Evolutionary conservation across 2,797 vertebrate species (phyloP).

Genomic region (Geotrypetes seraphini): DNA sequence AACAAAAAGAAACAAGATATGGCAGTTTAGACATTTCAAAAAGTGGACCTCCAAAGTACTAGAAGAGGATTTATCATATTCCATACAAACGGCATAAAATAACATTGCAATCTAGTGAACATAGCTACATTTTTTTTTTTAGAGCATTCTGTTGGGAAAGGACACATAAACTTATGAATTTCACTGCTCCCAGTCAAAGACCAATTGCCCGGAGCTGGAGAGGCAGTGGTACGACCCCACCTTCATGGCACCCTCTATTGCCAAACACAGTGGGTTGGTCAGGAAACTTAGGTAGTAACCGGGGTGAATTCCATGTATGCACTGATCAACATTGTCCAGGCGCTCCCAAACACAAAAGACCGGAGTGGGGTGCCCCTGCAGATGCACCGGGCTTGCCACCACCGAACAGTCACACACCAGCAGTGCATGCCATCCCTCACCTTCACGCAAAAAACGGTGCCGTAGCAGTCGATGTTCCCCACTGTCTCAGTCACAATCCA

Average conservation of each 20-base stretch:
- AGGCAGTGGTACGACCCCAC: constrained; percentile 48
- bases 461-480: constrained; percentile 84
- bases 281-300: constrained; percentile 94
- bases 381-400: constrained; percentile 87
- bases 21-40: too few relatives aligned
- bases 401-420: constrained; percentile 94
- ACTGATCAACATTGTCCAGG: constrained; percentile 88
- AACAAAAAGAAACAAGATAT: too few relatives aligned
- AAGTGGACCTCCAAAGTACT: too few relatives aligned
- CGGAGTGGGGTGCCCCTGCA: constrained; percentile 72
- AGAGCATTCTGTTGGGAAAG: too few relatives aligned
- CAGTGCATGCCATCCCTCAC: constrained; percentile 87
- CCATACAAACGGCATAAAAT: too few relatives aligned
- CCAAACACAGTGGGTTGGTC: constrained; percentile 83
- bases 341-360: constrained; percentile 58
- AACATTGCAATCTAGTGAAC: too few relatives aligned
- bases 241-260: constrained; percentile 72
- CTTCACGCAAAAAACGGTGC: constrained; percentile 82
- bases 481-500: constrained; percentile 74
- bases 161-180: too few relatives aligned
- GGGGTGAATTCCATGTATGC: constrained; percentile 80
- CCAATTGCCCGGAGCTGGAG: constrained; percentile 49
- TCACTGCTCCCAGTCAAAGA: constrained; percentile 82
- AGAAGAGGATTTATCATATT: too few relatives aligned
- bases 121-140: too few relatives aligned